Conservation (phyloP, 2,113 vertebrate species). For the Daubentonia madagascariensis region DNA sequence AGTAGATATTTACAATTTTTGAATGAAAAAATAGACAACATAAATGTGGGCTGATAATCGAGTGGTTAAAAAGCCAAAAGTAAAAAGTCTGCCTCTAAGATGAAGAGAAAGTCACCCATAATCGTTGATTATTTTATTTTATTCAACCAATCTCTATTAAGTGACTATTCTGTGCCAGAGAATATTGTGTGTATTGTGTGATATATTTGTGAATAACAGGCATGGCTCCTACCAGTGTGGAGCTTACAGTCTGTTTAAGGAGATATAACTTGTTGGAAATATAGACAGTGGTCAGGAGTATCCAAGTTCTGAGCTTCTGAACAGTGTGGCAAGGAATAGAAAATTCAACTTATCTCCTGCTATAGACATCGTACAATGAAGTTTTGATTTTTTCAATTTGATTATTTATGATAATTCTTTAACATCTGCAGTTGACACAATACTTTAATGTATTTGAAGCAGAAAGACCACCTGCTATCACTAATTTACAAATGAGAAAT, state of each 20-base stretch:
- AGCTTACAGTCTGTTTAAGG: background rate
- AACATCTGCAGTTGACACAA: background rate
- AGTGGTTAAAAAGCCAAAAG: background rate
- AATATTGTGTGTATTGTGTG: background rate
- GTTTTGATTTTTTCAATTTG: background rate
- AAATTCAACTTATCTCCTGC: background rate
- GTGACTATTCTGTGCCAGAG: background rate
- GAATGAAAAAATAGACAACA: background rate
- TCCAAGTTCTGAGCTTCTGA: background rate
- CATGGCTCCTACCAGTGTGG: background rate
- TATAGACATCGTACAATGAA: background rate
- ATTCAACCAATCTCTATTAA: background rate
- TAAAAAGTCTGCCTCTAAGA: background rate
- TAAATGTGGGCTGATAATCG: background rate
- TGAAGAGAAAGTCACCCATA: background rate
- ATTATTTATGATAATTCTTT: background rate
- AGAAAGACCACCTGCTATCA: background rate
- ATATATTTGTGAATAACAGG: background rate
- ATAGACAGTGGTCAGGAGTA: background rate
- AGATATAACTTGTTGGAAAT: background rate
- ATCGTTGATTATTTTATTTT: background rate
- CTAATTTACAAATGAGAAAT: background rate
- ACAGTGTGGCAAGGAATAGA: background rate
- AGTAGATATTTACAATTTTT: background rate
- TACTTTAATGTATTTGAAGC: constrained; percentile 6